Percentiles rank a stretch among this genome's conserved stretches.
Evolutionary conservation across 2,888 invertebrate genomes (phyloP).

Genomic region (Glaucopsyche alexis): DNA sequence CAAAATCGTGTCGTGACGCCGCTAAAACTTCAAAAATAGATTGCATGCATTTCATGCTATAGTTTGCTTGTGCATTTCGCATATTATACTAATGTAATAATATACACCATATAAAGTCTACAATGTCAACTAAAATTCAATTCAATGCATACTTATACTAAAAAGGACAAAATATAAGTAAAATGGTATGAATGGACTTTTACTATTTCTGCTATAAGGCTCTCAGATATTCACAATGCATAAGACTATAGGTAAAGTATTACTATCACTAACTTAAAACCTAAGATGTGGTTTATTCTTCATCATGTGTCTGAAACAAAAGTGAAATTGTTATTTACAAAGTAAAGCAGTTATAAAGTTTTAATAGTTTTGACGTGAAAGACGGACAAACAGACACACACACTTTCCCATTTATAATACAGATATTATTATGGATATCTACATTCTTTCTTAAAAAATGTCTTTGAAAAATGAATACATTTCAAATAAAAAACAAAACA

Average conservation of each 20-base stretch:
- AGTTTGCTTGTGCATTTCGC: background rate
- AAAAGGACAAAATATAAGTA: slow-evolving; percentile 56
- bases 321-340: background rate
- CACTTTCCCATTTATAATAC: no score
- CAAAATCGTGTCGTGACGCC: no score
- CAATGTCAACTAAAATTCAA: background rate
- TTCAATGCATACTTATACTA: background rate
- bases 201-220: slow-evolving; percentile 61
- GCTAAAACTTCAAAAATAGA: background rate
- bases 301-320: slow-evolving; percentile 88
- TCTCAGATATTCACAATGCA: slow-evolving; percentile 62
- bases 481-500: no score
- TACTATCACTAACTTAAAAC: slow-evolving; percentile 78
- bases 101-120: background rate
- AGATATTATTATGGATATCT: no score
- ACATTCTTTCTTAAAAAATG: no score
- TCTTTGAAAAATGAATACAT: slow-evolving; percentile 47
- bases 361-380: no score
- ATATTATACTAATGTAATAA: background rate
- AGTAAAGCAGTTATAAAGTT: no score
- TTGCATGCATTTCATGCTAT: background rate
- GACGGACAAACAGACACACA: no score
- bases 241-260: slow-evolving; percentile 59
- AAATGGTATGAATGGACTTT: slow-evolving; percentile 69
- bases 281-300: slow-evolving; percentile 93